A percentile compares a stretch with the other conserved stretches of the same genome.
These are phyloP conservation scores for Amphimedon queenslandica DNA, from an alignment of 37 sponge, comb jelly and placozoan species.

Conservation along the genomic window DNA sequence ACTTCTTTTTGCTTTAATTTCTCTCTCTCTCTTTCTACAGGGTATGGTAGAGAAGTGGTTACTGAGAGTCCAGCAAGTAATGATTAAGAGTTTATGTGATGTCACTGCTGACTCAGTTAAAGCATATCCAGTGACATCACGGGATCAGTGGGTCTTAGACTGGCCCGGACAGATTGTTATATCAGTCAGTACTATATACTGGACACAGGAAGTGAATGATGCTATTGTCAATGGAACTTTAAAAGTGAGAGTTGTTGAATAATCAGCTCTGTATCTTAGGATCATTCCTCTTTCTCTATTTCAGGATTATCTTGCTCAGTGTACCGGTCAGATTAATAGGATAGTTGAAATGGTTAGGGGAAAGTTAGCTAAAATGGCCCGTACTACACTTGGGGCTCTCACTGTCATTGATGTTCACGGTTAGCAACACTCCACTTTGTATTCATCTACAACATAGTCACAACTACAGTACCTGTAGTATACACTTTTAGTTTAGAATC, in stretches of 20 bases:
- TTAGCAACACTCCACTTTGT: slow-evolving; percentile 7
- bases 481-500: background rate
- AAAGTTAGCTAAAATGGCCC: slow-evolving; percentile 82
- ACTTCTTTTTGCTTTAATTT: background rate
- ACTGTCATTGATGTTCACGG: slow-evolving; percentile 98
- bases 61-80: slow-evolving; percentile 82
- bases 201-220: slow-evolving; percentile 86
- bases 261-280: background rate
- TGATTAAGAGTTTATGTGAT: slow-evolving; percentile 87
- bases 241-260: slow-evolving; percentile 13
- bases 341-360: slow-evolving; percentile 96
- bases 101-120: slow-evolving; percentile 72
- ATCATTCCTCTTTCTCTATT: background rate
- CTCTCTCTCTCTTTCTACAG: slow-evolving; percentile 11
- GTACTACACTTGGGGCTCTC: slow-evolving; percentile 96
- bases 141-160: slow-evolving; percentile 87
- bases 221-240: slow-evolving; percentile 72
- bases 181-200: slow-evolving; percentile 84
- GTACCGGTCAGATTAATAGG: slow-evolving; percentile 88
- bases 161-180: slow-evolving; percentile 99
- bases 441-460: background rate
- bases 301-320: slow-evolving; percentile 75
- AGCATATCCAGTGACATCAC: slow-evolving; percentile 62
- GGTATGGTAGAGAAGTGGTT: slow-evolving; percentile 99
- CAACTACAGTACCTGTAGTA: background rate